Conservation (phyloP, 1,140 invertebrate genomes). For the Argopecten irradians region DNA sequence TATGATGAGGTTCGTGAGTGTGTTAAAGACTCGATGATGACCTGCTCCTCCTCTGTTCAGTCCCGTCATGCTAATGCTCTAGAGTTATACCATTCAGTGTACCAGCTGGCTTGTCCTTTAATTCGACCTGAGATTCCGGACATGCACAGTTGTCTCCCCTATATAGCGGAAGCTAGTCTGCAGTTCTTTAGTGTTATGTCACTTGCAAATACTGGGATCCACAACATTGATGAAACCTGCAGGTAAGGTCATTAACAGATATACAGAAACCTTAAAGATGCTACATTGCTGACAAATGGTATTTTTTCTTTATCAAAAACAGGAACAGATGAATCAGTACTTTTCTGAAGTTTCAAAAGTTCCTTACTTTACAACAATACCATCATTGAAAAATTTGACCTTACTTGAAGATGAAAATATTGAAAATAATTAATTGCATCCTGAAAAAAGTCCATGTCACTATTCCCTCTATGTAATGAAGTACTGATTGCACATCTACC, state of each 20-base stretch:
- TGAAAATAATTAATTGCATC: too few relatives aligned
- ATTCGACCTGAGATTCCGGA: not conserved
- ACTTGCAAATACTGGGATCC: not conserved
- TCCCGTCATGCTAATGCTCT: not conserved
- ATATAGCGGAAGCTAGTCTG: not conserved
- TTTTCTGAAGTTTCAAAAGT: too few relatives aligned
- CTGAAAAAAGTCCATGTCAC: too few relatives aligned
- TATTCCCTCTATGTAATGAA: too few relatives aligned
- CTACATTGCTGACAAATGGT: too few relatives aligned
- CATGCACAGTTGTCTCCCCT: not conserved
- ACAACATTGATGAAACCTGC: conserved; percentile 1
- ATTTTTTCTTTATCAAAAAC: too few relatives aligned
- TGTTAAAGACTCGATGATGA: not conserved
- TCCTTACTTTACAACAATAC: too few relatives aligned
- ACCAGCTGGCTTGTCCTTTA: not conserved
- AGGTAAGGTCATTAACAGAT: not conserved
- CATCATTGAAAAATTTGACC: too few relatives aligned
- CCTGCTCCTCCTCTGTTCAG: not conserved
- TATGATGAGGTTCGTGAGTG: not conserved
- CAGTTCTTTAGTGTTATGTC: not conserved
- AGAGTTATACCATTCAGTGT: not conserved
- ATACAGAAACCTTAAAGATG: too few relatives aligned
- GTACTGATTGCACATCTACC: too few relatives aligned
- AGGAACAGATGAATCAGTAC: too few relatives aligned
- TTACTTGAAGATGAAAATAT: too few relatives aligned